Evolutionary conservation across 2,797 vertebrate species (phyloP), one percentile per base, ranked within the genome.

Genomic region (Glossophaga mutica): DNA sequence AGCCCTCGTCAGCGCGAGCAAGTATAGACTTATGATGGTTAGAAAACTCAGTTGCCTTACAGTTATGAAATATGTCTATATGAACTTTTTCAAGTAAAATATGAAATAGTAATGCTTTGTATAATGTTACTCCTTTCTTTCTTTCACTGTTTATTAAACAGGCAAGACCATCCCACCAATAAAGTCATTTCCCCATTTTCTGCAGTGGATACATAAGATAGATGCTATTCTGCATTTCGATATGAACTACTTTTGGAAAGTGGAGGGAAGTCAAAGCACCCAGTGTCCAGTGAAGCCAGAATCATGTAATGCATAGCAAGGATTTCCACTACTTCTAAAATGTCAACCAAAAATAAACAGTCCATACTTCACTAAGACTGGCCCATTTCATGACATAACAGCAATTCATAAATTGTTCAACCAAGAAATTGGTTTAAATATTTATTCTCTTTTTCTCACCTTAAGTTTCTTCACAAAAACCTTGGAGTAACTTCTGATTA

Each of bases 261-360:
- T 0, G 5, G 48, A 84, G 12, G n/a, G 37, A 87, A 0, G 1
- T 52, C 9, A 76, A 84, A 70, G 52, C 22, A 55, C 26, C 55
- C 7, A 2, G 22, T 65, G 3, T 5, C 7, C 1, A 7, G 21
- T 44, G 26, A 90, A 87, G 34, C 26, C 44, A 42, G 18, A 39
- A 46, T 50, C 42, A 78, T 8, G 7, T 1, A 57, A 6, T 19
- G 6, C 19, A 42, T 29, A 52, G 4, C 15, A 55, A 62, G 6
- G 2, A 67, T 34, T 81, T 87, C 55, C 21, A 95, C 4, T 76
- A 81, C 29, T 88, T 67, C 32, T 44, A 59, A 94, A 94, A 42
- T 6, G 62, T 74, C 2, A 26, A 42, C 24, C 42, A 9, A 32
- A 65, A 39, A 81, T 29, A 32, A 37, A 48, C 19, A 29, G 19